These are phyloP conservation scores for Rhagium mordax DNA, from an alignment of 2,888 invertebrate genomes.

Conservation along the genomic window DNA sequence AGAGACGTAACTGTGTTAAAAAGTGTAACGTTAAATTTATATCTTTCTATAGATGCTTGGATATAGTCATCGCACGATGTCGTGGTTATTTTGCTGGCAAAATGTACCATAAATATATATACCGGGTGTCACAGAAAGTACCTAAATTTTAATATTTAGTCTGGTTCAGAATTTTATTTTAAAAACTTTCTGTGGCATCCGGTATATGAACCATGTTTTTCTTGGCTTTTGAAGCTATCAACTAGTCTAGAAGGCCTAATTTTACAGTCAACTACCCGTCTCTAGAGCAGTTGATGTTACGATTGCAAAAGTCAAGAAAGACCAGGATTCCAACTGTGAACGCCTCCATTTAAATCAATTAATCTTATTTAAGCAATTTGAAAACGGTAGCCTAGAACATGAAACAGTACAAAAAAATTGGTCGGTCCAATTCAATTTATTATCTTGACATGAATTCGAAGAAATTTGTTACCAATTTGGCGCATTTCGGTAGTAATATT, in stretches of 20 bases:
- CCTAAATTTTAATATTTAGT: no score
- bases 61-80: conserved; percentile 35
- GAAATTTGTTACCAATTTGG: conserved; percentile 34
- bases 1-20: conserved; percentile 48
- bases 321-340: background rate
- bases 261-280: background rate
- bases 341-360: background rate
- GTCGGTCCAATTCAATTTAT: background rate
- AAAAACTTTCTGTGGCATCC: no score
- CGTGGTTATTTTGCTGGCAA: conserved; percentile 47
- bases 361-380: conserved; percentile 4
- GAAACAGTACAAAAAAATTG: conserved; percentile 9
- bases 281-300: background rate
- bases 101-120: conserved; percentile 40
- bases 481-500: conserved; percentile 36
- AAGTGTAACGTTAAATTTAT: conserved; percentile 42
- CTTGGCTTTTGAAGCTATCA: background rate
- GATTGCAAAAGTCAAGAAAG: background rate
- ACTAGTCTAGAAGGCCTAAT: background rate
- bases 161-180: no score
- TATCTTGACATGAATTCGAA: background rate
- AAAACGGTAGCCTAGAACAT: background rate
- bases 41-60: conserved; percentile 41
- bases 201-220: background rate
- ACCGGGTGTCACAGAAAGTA: no score